phyloP scores from a whole-genome alignment of 1,140 invertebrate genomes.

The Cherax quadricarinatus region DNA sequence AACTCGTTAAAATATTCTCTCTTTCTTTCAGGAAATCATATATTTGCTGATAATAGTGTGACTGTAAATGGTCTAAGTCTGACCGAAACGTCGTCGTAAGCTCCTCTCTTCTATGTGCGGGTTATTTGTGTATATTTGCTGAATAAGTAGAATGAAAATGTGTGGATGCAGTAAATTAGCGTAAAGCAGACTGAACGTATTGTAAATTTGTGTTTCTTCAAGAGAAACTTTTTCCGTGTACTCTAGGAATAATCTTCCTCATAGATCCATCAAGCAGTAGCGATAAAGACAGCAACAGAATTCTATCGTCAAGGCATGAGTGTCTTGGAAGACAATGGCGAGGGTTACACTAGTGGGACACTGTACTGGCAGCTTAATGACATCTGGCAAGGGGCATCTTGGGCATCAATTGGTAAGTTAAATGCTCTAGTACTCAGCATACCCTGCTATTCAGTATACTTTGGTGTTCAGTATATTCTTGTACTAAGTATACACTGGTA shows the following conservation, averaged over 20 bases:
- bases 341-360: slow-evolving; percentile 94
- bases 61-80: too few relatives aligned
- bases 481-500: not conserved
- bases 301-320: slow-evolving; percentile 86
- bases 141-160: too few relatives aligned
- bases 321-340: slow-evolving; percentile 80
- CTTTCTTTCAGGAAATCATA: too few relatives aligned
- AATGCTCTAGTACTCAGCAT: not conserved
- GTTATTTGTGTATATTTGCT: too few relatives aligned
- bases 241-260: slow-evolving; percentile 45
- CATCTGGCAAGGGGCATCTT: slow-evolving; percentile 97
- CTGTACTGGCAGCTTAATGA: slow-evolving; percentile 99
- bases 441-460: not conserved
- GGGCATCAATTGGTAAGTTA: slow-evolving; percentile 90
- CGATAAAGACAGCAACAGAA: slow-evolving; percentile 83
- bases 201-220: too few relatives aligned
- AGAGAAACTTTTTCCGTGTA: too few relatives aligned
- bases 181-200: too few relatives aligned
- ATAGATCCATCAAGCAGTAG: slow-evolving; percentile 87
- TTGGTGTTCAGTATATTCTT: not conserved
- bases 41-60: too few relatives aligned
- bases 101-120: too few relatives aligned
- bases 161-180: too few relatives aligned
- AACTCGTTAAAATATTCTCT: too few relatives aligned
- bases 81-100: too few relatives aligned